Evolutionary conservation across 92 coral and sea anemone genomes (phyloP).

Genomic region (Palythoa caribaeorum): DNA sequence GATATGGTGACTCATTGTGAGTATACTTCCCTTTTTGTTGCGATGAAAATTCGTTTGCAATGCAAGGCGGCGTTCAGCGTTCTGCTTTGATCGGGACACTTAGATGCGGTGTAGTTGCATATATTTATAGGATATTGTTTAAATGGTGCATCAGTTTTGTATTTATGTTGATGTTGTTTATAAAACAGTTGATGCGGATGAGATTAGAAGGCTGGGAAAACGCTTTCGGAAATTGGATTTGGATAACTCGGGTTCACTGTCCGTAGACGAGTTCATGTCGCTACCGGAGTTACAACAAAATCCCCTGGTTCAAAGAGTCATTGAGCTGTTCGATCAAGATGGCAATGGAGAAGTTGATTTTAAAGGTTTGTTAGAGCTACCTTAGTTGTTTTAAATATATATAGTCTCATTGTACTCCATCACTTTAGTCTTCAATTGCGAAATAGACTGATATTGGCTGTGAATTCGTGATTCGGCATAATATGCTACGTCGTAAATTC

Average conservation of each 20-base stretch:
- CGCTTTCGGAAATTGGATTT: slow-evolving; percentile 95
- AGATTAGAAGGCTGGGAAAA: slow-evolving; percentile 96
- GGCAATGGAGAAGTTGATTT: slow-evolving; percentile 99
- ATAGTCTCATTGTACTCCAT: not conserved
- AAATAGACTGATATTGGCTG: slow-evolving; percentile 21
- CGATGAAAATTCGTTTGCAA: slow-evolving; percentile 2
- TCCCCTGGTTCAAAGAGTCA: slow-evolving; percentile 98
- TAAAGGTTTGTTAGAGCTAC: slow-evolving; percentile 83
- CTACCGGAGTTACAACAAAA: slow-evolving; percentile 97
- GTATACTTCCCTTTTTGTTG: slow-evolving; percentile 55
- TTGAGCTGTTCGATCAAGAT: slow-evolving; percentile 95
- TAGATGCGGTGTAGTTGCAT: slow-evolving; percentile 14
- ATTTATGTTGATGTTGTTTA: slow-evolving; percentile 51
- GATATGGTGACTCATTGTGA: slow-evolving; percentile 99
- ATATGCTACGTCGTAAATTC: slow-evolving; percentile 29
- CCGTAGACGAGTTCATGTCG: slow-evolving; percentile 99
- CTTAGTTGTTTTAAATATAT: slow-evolving; percentile 30
- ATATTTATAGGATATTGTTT: slow-evolving; percentile 49
- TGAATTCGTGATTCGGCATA: slow-evolving; percentile 32
- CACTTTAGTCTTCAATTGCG: slow-evolving; percentile 38
- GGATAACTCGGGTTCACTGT: slow-evolving; percentile 96
- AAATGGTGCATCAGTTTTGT: slow-evolving; percentile 40
- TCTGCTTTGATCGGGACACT: slow-evolving; percentile 50
- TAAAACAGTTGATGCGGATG: slow-evolving; percentile 92
- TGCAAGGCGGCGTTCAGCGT: not conserved